Percentiles rank a stretch among this genome's conserved stretches.
Conservation (phyloP, 2,888 invertebrate genomes). For the Schrankia costaestrigalis region DNA sequence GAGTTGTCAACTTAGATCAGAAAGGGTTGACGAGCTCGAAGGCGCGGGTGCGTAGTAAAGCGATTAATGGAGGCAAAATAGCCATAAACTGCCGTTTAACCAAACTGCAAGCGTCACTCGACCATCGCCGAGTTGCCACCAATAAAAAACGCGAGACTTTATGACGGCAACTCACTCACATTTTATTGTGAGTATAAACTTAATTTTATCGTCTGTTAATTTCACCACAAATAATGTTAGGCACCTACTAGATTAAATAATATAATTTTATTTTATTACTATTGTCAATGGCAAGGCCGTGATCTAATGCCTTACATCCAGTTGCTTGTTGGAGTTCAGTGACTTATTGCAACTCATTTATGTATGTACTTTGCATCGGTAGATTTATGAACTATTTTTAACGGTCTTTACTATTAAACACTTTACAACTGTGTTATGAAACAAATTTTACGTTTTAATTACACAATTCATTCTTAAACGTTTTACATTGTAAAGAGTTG, state of each 20-base stretch:
- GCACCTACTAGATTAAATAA: constrained; percentile 68
- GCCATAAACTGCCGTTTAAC: constrained; percentile 80
- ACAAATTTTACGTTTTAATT: too few species aligned
- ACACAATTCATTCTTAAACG: too few species aligned
- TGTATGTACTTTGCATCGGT: constrained; percentile 8
- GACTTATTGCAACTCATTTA: constrained; percentile 24
- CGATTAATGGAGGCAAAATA: constrained; percentile 80
- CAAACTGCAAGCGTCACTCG: constrained; percentile 79
- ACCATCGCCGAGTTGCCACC: constrained; percentile 70
- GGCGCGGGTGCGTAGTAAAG: constrained; percentile 77
- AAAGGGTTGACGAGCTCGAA: constrained; percentile 62
- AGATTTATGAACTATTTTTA: constrained; percentile 8
- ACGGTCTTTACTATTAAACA: too few species aligned
- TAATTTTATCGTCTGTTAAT: constrained; percentile 81
- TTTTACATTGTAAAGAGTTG: too few species aligned
- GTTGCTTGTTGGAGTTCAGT: constrained; percentile 34
- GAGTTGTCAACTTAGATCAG: constrained; percentile 12
- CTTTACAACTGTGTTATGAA: too few species aligned
- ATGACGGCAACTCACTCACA: constrained; percentile 81
- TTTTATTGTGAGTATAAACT: constrained; percentile 81
- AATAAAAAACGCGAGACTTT: constrained; percentile 81
- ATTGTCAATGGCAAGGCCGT: constrained; percentile 66
- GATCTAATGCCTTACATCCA: constrained; percentile 45
- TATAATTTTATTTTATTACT: constrained; percentile 65
- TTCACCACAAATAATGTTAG: constrained; percentile 79